Base-by-base conservation (phyloP, 2,888 invertebrate genomes). In the Parelbella ahira region DNA sequence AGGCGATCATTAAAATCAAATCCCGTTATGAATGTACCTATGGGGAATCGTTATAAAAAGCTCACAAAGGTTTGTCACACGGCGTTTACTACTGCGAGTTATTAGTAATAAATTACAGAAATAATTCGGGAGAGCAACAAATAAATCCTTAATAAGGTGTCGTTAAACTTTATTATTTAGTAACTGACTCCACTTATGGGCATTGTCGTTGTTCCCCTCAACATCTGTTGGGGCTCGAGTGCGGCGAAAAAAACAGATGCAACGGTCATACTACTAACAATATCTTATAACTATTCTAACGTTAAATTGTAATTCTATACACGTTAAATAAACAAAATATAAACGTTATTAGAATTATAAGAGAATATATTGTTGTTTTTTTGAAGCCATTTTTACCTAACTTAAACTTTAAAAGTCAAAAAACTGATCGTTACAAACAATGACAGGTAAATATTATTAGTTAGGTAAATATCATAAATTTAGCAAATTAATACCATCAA, bases 51-150 rank as follows among this genome's bases (percentile, higher is more conserved):
- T 50, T 45, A 57, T 61, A 67, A 69, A 63, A 51, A 33, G 48
- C 47, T 19, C 19, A 30, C 11, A 20, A n/a, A 4, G 19, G 7
- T 60, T 73, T 71, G 68, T 71, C 63, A 54, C 50, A 47, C 41
- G 61, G 54, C 57, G n/a, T n/a, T 52, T 53, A 59, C 53, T 61
- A 52, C 55, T 57, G 57, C 55, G 66, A 71, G 75, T 80, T 82
- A 86, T 87, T 86, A 79, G 86, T 87, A 82, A 87, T 86, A 87
- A 86, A 86, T 84, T 80, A 81, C 57, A n/a, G 62, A 59, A 73
- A 82, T 84, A 80, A 82, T 83, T 83, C 80, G 70, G 51, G 50
- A 50, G 46, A 57, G 68, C 71, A 74, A 82, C 80, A 80, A 81
- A 86, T 87, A 87, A 80, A 86, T 83, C 71, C 74, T 77, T 86